These are phyloP conservation scores for Mellilla xanthometata DNA, from an alignment of 2,888 invertebrate genomes.

Conservation along the genomic window DNA sequence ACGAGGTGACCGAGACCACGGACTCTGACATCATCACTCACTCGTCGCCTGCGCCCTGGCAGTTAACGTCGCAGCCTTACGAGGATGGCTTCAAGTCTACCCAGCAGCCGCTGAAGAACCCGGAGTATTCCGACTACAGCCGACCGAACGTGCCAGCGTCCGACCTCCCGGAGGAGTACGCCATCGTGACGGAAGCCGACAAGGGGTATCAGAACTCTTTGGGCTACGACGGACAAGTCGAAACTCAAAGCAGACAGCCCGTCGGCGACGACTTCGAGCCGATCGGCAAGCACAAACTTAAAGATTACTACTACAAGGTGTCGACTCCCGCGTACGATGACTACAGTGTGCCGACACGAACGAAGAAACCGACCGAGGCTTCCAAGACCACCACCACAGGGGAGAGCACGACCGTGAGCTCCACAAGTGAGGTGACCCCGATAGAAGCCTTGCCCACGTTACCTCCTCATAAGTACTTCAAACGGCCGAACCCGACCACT, in stretches of 20 bases:
- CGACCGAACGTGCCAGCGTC: conserved; percentile 53
- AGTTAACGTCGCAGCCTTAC: conserved; percentile 55
- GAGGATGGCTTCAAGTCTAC: conserved; percentile 50
- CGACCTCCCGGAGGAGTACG: conserved; percentile 64
- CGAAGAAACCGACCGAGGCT: conserved; percentile 63
- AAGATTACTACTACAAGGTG: conserved; percentile 74
- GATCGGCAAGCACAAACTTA: conserved; percentile 67
- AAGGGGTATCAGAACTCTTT: conserved; percentile 69
- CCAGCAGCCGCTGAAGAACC: conserved; percentile 54
- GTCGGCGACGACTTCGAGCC: conserved; percentile 74
- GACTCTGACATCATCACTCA: conserved; percentile 60
- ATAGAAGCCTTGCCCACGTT: conserved; percentile 69
- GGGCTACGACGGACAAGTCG: conserved; percentile 64
- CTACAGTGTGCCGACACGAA: conserved; percentile 56
- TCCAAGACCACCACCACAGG: conserved; percentile 40
- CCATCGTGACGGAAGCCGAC: conserved; percentile 70
- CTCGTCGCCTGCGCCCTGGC: conserved; percentile 62
- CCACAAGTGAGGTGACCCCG: conserved; percentile 45
- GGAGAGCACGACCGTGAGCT: conserved; percentile 51
- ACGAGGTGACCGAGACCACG: conserved; percentile 71
- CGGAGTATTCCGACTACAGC: conserved; percentile 46
- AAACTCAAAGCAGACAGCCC: conserved; percentile 74
- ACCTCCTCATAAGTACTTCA: conserved; percentile 73
- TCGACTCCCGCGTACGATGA: conserved; percentile 68
- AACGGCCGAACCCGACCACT: conserved; percentile 57